phyloP scores from a whole-genome alignment of 2,113 vertebrate genomes.

The Martes martes region DNA sequence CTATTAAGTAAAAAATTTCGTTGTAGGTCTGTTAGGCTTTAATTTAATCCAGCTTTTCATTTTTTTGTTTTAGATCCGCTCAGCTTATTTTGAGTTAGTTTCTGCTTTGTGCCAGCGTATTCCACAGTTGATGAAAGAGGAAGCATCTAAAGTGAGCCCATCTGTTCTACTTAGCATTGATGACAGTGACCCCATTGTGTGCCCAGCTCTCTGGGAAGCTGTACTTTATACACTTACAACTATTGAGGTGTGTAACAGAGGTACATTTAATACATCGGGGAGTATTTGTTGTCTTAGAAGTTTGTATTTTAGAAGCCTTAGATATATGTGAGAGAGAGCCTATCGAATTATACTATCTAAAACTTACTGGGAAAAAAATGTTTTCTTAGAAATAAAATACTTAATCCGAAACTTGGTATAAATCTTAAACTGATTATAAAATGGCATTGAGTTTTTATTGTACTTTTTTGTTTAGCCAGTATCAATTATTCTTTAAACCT shows the following conservation, averaged over 20 bases:
- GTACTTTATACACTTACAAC: slow-evolving; percentile 89
- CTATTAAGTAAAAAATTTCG: not conserved
- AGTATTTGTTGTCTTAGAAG: not conserved
- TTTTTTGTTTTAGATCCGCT: slow-evolving; percentile 86
- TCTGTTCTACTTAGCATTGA: slow-evolving; percentile 93
- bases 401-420: not conserved
- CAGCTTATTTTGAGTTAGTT: slow-evolving; percentile 93
- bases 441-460: not conserved
- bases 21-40: not conserved
- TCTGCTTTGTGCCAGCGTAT: slow-evolving; percentile 89
- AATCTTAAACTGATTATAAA: slow-evolving; percentile 23
- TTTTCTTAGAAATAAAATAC: slow-evolving; percentile 14
- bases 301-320: not conserved
- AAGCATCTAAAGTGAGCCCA: slow-evolving; percentile 89
- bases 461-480: not conserved
- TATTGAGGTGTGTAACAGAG: slow-evolving; percentile 84
- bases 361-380: not conserved
- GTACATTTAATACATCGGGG: rapidly evolving
- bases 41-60: not conserved
- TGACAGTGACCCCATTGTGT: slow-evolving; percentile 93
- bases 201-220: slow-evolving; percentile 95
- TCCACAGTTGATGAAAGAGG: slow-evolving; percentile 86
- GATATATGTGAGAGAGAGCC: not conserved
- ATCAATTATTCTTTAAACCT: not conserved
- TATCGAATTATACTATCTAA: not conserved